Base-by-base conservation (phyloP, 2,797 vertebrate genomes). In the Synanceia verrucosa region DNA sequence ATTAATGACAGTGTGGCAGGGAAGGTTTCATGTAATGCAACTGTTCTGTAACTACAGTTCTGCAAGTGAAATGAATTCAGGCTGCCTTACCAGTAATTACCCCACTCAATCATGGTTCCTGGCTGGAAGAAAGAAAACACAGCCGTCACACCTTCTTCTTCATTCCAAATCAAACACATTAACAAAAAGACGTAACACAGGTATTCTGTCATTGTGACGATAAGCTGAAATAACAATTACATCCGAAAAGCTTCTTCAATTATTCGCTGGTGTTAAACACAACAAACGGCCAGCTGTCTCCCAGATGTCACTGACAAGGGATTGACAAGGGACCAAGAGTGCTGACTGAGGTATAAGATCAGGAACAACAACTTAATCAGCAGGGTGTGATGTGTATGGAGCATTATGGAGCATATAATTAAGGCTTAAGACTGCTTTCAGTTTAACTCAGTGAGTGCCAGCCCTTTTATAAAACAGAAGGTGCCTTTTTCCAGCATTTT, bases 51-150 rank as follows among this genome's bases (percentile, higher is more conserved):
- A 90, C 65, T 83, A 91, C 86, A 89, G 70, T 46, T 85, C 70
- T 78, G 78, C 4, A 24, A 85, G 69, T 81, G 70, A 84, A 85
- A 82, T 81, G 65, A 72, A 84, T 69, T 72, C 59, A 85, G 70
- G 65, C 56, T 26, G 76, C 59, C 96, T 98, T 93, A 99, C 98
- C 98, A 99, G 93, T 99, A 97, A 95, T 99, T 99, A 65, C 97
- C 97, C 98, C 98, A 99, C 86, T 99, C 97, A 72, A 99, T 99
- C 97, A 99, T 99, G 64, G 98, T 99, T 89, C 98, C 97, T 26
- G 98, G 97, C 98, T 99, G 93, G 52, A 93, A 90, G 73, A 89
- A 76, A 79, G 58, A 79, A 82, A 85, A 79, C 64, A 87, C 47
- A 80, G 51, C 41, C 47, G 24, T 55, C 39, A 55, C 21, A 56